Evolutionary conservation across 2,888 invertebrate genomes (phyloP).

Genomic region (Mimumesa dahlbomi): DNA sequence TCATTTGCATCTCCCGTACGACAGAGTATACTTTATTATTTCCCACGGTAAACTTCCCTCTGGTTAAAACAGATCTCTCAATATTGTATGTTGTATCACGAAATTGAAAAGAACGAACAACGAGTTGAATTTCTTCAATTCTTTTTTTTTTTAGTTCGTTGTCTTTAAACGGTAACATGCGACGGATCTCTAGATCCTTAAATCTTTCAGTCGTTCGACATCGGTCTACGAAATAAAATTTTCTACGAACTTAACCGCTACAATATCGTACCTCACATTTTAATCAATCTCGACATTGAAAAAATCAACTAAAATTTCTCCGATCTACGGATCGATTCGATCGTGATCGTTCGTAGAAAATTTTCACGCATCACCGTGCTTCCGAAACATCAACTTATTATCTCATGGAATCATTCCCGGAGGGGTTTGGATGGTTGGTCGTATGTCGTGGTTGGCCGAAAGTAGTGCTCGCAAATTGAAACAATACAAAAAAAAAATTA

Average conservation of each 20-base stretch:
- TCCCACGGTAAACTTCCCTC: constrained; percentile 2
- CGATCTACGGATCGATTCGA: not conserved
- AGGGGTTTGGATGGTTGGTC: constrained; percentile 47
- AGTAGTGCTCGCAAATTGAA: constrained; percentile 21
- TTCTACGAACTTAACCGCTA: constrained; percentile 7
- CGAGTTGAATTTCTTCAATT: constrained; percentile 22
- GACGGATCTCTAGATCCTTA: constrained; percentile 39
- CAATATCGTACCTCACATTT: too few relatives aligned
- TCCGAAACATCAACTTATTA: constrained; percentile 11
- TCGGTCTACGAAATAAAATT: constrained; percentile 19
- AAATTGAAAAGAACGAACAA: constrained; percentile 13
- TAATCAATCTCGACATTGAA: too few relatives aligned
- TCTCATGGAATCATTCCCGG: constrained; percentile 33
- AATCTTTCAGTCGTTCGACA: constrained; percentile 3
- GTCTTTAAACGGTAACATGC: constrained; percentile 50
- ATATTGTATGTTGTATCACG: too few relatives aligned
- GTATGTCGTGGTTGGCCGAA: constrained; percentile 29
- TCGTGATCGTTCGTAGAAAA: constrained; percentile 14
- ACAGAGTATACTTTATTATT: not conserved
- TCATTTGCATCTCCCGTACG: too few relatives aligned
- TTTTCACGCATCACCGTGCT: constrained; percentile 9
- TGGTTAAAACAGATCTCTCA: constrained; percentile 4
- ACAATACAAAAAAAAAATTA: constrained; percentile 4
- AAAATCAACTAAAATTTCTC: too few relatives aligned
- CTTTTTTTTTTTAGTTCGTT: too few relatives aligned